Percentiles rank a stretch among this genome's conserved stretches.
These are phyloP conservation scores for Drosophila falleni DNA, from an alignment of 2,888 invertebrate genomes.

Conservation along the genomic window DNA sequence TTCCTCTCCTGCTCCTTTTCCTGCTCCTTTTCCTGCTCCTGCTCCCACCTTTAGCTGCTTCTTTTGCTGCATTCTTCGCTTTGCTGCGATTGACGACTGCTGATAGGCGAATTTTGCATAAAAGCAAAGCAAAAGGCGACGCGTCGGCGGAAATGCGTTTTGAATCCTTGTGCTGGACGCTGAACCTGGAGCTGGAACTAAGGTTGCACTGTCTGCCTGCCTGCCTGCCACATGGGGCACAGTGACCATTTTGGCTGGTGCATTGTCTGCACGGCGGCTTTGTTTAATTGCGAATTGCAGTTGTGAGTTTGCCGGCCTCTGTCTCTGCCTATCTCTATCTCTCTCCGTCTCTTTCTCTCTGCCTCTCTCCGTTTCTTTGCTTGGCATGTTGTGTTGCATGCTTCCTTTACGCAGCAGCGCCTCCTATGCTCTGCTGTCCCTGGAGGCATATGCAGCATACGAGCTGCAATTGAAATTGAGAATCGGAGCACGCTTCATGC, in stretches of 20 bases:
- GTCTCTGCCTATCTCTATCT: background rate
- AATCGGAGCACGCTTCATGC: constrained; percentile 77
- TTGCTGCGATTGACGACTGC: constrained; percentile 58
- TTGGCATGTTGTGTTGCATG: constrained; percentile 17
- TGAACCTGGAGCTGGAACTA: constrained; percentile 26
- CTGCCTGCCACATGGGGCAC: constrained; percentile 46
- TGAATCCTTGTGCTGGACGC: constrained; percentile 60
- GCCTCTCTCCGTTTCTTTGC: constrained; percentile 3
- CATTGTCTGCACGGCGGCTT: constrained; percentile 69
- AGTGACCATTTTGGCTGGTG: constrained; percentile 53
- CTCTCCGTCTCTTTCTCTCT: background rate
- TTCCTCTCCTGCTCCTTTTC: background rate
- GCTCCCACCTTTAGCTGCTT: constrained; percentile 6
- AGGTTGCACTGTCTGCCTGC: constrained; percentile 5
- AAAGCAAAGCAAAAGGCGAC: constrained; percentile 55
- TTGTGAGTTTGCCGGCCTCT: constrained; percentile 29
- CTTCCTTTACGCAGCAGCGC: constrained; percentile 41
- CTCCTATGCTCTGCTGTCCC: constrained; percentile 57
- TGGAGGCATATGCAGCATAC: constrained; percentile 72
- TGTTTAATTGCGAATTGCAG: constrained; percentile 75
- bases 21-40: no score
- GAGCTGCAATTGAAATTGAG: constrained; percentile 71
- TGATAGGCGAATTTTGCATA: constrained; percentile 72
- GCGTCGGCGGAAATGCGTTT: constrained; percentile 77
- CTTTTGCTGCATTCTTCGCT: background rate